Evolutionary conservation across 2,113 vertebrate genomes (phyloP), one percentile per base, ranked within the genome.

Genomic region (Cathartes aura): DNA sequence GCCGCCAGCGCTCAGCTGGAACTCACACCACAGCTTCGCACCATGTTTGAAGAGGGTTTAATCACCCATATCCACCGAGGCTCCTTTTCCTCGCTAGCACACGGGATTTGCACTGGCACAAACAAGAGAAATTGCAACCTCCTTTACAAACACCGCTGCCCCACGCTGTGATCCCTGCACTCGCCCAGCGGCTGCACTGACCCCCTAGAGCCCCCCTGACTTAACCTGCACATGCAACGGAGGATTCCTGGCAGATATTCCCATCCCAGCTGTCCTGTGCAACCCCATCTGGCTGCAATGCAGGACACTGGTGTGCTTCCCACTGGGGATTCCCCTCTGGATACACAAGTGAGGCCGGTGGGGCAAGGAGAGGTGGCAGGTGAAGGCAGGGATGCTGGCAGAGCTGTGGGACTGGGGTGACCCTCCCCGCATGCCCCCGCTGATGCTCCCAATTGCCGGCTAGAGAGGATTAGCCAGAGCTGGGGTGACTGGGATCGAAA

Each of bases 141-240:
- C 30, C 34, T 43, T 50, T 26, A 12, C 47, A 29, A 71, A 27
- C 34, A 8, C 40, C 2, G 0, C 14, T 19, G 27, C 26, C 59
- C 38, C 38, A 58, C 4, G 1, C 19, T 17, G 29, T 10, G 24
- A 17, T 43, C 72, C 34, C 70, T 38, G n/a, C 29, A 2, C 53
- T n/a, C 11, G 9, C 19, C n/a, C 63, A 29, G 56, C 17, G 4
- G 36, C 84, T 27, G 12, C 60, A 16, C 42, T 15, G 75, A 14
- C 13, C 26, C 58, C 74, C 56, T 24, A 4, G 17, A 32, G 4
- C 27, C 32, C 43, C 27, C n/a, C 30, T 8, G n/a, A 8, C 17
- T 53, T 30, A 53, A 43, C 56, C 62, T 55, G 43, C 2, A 1
- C 9, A 2, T 2, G 9, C 36, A 40, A 3, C 1, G 2, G 55